Conservation (phyloP, 2,797 vertebrate genomes). For the Cyprinella venusta region DNA sequence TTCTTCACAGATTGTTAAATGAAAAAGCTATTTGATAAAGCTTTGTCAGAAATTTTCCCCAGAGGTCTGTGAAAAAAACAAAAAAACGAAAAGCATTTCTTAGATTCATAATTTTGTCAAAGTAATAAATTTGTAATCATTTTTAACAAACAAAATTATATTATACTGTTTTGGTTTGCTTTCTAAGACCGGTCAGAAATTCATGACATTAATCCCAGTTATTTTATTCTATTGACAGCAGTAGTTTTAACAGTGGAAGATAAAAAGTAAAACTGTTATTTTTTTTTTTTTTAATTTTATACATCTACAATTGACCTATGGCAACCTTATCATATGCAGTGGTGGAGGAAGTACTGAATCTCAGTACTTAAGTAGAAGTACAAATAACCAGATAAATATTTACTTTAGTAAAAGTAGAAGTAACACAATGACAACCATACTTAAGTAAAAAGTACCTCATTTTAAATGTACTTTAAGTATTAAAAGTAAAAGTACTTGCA, state of each 20-base stretch:
- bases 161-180: background rate
- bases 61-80: too few species aligned
- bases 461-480: too few species aligned
- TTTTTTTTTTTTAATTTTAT: background rate
- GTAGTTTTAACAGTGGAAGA: background rate
- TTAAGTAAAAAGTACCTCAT: too few species aligned
- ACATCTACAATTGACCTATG: too few species aligned
- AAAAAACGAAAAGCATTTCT: background rate
- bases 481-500: too few species aligned
- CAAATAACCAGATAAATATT: too few species aligned
- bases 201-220: background rate
- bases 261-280: background rate
- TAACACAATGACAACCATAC: too few species aligned
- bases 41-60: background rate
- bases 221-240: background rate
- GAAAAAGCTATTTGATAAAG: background rate
- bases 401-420: too few species aligned
- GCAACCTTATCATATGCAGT: too few species aligned
- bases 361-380: too few species aligned
- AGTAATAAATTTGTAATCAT: background rate
- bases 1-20: constrained; percentile 10
- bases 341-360: too few species aligned
- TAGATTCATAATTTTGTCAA: background rate
- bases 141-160: background rate
- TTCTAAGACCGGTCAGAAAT: background rate